Conservation (phyloP, 2,888 invertebrate species). For the Dorcus parallelipipedus region DNA sequence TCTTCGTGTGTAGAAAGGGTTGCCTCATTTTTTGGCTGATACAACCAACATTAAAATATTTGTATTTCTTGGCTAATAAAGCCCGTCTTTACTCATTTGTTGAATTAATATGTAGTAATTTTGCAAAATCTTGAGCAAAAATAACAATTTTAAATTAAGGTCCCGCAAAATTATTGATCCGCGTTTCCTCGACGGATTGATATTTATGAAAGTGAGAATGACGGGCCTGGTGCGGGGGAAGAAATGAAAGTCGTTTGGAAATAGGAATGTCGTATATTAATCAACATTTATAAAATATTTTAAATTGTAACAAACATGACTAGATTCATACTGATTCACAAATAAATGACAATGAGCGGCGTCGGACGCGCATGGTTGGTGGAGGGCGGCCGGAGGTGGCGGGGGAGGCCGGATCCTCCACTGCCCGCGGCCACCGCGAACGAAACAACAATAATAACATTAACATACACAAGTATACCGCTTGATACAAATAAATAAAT, state of each 20-base stretch:
- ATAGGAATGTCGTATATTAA: slow-evolving; percentile 56
- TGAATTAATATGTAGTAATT: too few species aligned
- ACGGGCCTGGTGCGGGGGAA: background rate
- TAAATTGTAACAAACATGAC: slow-evolving; percentile 56
- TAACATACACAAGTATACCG: slow-evolving; percentile 47
- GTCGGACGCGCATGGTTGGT: slow-evolving; percentile 39
- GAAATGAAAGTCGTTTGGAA: slow-evolving; percentile 35
- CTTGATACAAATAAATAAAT: slow-evolving; percentile 39
- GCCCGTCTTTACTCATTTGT: too few species aligned
- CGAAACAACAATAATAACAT: slow-evolving; percentile 48
- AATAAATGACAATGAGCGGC: slow-evolving; percentile 49
- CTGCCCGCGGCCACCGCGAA: slow-evolving; percentile 51
- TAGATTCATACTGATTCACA: slow-evolving; percentile 55
- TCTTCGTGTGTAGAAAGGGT: too few species aligned
- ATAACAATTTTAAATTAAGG: too few species aligned
- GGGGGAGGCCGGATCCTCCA: slow-evolving; percentile 52
- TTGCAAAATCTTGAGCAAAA: too few species aligned
- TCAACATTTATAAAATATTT: slow-evolving; percentile 57
- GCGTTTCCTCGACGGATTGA: too few species aligned
- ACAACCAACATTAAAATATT: too few species aligned
- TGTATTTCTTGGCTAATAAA: too few species aligned
- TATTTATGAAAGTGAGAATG: too few species aligned
- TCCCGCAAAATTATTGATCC: too few species aligned
- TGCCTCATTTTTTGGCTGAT: too few species aligned
- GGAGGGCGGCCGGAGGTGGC: slow-evolving; percentile 45